These are phyloP conservation scores for Corapipo altera DNA, from an alignment of 2,113 vertebrate species.

Conservation along the genomic window DNA sequence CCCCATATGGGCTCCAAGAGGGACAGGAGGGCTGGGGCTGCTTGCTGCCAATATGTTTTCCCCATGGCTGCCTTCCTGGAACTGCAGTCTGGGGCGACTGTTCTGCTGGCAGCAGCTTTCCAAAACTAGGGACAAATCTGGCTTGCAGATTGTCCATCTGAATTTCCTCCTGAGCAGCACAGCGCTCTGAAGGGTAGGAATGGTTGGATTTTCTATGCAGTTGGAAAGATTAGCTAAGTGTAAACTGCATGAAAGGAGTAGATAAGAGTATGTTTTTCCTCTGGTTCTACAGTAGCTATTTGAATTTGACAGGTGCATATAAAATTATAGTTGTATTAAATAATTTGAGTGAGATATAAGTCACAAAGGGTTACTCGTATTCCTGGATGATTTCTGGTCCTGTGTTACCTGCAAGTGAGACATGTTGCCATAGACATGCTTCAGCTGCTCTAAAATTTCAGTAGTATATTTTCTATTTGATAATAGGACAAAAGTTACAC, in stretches of 20 bases:
- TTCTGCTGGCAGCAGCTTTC: background rate
- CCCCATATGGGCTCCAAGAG: background rate
- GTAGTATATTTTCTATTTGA: slow-evolving; percentile 15
- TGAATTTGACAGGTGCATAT: background rate
- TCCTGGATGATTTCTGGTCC: background rate
- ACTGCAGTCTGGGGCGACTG: background rate
- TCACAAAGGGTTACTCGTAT: background rate
- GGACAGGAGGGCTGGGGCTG: background rate
- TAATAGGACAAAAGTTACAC: background rate
- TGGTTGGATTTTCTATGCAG: background rate
- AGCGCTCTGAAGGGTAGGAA: background rate
- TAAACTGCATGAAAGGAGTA: background rate
- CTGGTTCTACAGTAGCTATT: background rate
- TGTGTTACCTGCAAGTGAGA: background rate
- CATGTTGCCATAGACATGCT: background rate
- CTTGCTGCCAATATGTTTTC: background rate
- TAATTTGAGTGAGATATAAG: background rate
- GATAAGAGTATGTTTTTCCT: background rate
- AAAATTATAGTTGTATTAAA: background rate
- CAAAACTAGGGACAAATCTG: background rate
- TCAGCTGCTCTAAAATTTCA: background rate
- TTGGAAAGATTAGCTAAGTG: background rate
- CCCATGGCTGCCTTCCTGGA: background rate
- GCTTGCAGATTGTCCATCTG: background rate
- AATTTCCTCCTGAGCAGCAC: background rate